Conservation (phyloP, 2,113 vertebrate genomes). For the Takifugu flavidus region DNA sequence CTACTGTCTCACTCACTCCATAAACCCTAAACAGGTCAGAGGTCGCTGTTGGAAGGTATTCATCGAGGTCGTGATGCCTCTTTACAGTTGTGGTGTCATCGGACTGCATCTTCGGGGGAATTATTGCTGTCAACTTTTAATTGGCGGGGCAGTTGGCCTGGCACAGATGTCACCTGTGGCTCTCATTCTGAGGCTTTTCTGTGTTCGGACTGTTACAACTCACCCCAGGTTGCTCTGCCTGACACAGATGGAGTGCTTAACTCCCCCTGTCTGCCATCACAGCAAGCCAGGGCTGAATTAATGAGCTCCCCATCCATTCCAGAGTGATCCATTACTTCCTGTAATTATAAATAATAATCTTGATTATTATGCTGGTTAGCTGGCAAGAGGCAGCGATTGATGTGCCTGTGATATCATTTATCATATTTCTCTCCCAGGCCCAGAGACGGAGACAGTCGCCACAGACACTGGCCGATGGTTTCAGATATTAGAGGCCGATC, state of each 20-base stretch:
- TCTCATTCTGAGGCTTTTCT: neutral
- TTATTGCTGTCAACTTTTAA: constrained; percentile 21
- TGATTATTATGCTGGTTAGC: constrained; percentile 99
- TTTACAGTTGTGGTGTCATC: neutral
- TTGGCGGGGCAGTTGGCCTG: constrained; percentile 29
- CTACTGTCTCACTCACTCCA: constrained; percentile 36
- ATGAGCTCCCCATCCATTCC: constrained; percentile 91
- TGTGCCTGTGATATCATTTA: constrained; percentile 89
- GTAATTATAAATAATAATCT: constrained; percentile 99
- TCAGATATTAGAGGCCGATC: constrained; percentile 30
- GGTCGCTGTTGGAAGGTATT: constrained; percentile 1
- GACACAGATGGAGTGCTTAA: constrained; percentile 93
- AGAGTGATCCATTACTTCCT: constrained; percentile 99
- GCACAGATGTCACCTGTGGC: constrained; percentile 16
- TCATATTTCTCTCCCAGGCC: constrained; percentile 77
- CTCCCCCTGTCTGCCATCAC: constrained; percentile 81
- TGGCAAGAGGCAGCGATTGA: constrained; percentile 91
- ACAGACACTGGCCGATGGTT: constrained; percentile 64
- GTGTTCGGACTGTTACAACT: constrained; percentile 49
- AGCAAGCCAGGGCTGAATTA: constrained; percentile 92
- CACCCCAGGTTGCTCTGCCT: constrained; percentile 62
- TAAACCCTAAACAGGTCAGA: constrained; percentile 28
- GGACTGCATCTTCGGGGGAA: too few species aligned
- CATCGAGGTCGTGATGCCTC: too few species aligned
- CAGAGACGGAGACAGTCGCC: constrained; percentile 73